Conservation (phyloP, 2,113 vertebrate species). For the Polypterus bichir region DNA sequence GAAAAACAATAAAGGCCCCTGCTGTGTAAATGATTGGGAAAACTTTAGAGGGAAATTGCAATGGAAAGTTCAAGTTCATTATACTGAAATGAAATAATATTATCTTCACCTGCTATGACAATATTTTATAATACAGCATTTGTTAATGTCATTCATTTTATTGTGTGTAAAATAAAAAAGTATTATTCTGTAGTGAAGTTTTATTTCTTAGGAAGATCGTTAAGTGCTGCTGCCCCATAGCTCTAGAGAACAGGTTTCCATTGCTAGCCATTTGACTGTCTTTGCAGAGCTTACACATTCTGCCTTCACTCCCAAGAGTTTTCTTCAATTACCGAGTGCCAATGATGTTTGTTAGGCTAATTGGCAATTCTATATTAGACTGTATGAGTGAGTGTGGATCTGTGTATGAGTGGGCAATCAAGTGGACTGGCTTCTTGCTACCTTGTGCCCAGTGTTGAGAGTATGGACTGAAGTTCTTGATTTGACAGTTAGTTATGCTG, state of each 20-base stretch:
- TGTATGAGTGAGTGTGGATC: neutral
- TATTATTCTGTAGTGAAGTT: neutral
- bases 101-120: slow-evolving; percentile 65
- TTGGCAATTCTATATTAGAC: no score
- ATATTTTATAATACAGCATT: slow-evolving; percentile 48
- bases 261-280: no score
- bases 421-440: neutral
- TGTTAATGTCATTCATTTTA: slow-evolving; percentile 41
- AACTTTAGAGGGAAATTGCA: slow-evolving; percentile 61
- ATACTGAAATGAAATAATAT: slow-evolving; percentile 74
- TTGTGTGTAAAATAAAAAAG: slow-evolving; percentile 9
- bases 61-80: slow-evolving; percentile 71
- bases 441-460: no score
- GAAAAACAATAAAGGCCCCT: slow-evolving; percentile 35
- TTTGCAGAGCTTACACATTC: no score
- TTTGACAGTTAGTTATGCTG: no score
- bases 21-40: slow-evolving; percentile 80
- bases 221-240: no score
- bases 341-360: no score
- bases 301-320: no score
- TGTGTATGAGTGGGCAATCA: neutral
- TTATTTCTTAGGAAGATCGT: no score
- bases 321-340: no score
- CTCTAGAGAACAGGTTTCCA: no score
- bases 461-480: no score